These are phyloP conservation scores for Clanis bilineata DNA, from an alignment of 2,888 invertebrate species.

Conservation along the genomic window DNA sequence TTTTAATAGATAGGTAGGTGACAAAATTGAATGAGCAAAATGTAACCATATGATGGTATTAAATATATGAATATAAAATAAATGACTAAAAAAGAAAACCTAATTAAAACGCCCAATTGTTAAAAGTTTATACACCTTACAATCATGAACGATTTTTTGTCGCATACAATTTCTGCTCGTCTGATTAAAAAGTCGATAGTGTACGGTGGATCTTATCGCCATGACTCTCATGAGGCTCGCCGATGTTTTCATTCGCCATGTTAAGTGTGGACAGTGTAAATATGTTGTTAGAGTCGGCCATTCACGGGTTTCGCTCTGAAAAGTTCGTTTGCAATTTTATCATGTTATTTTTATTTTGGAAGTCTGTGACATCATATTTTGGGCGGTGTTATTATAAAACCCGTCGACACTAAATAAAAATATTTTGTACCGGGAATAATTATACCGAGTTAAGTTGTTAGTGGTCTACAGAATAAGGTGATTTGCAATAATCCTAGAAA, in stretches of 20 bases:
- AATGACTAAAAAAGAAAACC: no score
- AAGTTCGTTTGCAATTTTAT: neutral
- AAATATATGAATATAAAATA: no score
- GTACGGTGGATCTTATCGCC: neutral
- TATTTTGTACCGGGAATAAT: neutral
- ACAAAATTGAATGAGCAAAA: no score
- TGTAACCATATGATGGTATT: no score
- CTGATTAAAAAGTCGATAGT: neutral
- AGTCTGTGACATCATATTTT: neutral
- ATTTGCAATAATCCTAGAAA: neutral
- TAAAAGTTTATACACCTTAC: neutral
- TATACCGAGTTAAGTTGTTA: neutral
- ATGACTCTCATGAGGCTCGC: no score
- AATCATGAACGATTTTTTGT: neutral
- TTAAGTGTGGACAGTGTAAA: slow-evolving; percentile 1
- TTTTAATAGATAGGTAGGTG: no score
- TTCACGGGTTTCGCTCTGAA: neutral
- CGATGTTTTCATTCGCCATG: slow-evolving; percentile 1
- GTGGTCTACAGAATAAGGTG: neutral
- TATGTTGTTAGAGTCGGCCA: neutral
- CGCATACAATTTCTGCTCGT: neutral
- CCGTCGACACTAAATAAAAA: no score
- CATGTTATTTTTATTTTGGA: neutral
- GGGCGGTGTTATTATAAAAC: neutral
- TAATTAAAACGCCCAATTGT: neutral